Conservation (phyloP, 2,888 invertebrate species). For the Pharmacophagus antenor region DNA sequence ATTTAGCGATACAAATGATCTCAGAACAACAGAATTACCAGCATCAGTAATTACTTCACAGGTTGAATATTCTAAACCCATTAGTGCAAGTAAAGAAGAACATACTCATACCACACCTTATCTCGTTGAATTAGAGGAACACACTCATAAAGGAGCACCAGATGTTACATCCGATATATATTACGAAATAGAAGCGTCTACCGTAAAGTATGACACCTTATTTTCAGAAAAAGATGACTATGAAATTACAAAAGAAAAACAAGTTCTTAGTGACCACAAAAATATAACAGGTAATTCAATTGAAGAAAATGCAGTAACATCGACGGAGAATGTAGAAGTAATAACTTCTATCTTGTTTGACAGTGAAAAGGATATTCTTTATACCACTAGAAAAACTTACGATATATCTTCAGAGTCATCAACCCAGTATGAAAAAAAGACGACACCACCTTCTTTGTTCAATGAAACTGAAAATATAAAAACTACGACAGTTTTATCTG, state of each 20-base stretch:
- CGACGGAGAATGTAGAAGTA: slow-evolving; percentile 34
- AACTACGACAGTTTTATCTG: not conserved
- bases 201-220: slow-evolving; percentile 32
- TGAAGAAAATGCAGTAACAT: slow-evolving; percentile 25
- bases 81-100: slow-evolving; percentile 35
- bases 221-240: slow-evolving; percentile 39
- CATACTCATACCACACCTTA: slow-evolving; percentile 51
- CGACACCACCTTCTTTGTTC: slow-evolving; percentile 28
- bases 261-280: slow-evolving; percentile 35
- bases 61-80: slow-evolving; percentile 32
- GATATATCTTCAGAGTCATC: slow-evolving; percentile 20
- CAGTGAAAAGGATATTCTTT: not conserved
- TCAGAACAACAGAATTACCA: slow-evolving; percentile 13
- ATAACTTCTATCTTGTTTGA: slow-evolving; percentile 32
- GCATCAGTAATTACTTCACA: not conserved
- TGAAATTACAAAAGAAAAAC: slow-evolving; percentile 36
- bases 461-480: slow-evolving; percentile 18
- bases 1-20: slow-evolving; percentile 10
- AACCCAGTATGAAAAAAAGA: slow-evolving; percentile 28
- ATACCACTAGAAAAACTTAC: slow-evolving; percentile 6
- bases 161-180: slow-evolving; percentile 39
- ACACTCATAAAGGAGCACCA: slow-evolving; percentile 50
- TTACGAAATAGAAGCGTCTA: slow-evolving; percentile 36
- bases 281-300: slow-evolving; percentile 34
- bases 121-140: slow-evolving; percentile 59